These are phyloP conservation scores for Uria aalge DNA, from an alignment of 2,113 vertebrate genomes.

Conservation along the genomic window DNA sequence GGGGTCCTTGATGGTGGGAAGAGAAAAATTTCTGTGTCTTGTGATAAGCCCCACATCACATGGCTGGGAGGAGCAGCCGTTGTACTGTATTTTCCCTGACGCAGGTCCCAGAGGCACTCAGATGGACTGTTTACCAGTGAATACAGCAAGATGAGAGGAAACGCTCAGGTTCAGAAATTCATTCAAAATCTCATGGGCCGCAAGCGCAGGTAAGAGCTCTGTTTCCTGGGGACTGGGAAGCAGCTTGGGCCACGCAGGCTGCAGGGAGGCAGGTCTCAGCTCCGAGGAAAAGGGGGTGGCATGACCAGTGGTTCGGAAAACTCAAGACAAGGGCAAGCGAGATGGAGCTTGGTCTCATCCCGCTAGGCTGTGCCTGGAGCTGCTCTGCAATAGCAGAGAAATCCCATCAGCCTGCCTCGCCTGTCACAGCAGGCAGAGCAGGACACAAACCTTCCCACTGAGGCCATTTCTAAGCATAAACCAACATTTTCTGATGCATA, in stretches of 20 bases:
- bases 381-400: background rate
- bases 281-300: background rate
- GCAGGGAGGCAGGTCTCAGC: background rate
- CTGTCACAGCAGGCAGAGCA: background rate
- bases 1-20: background rate
- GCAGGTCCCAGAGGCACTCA: slow-evolving; percentile 69
- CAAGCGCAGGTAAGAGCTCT: slow-evolving; percentile 62
- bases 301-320: background rate
- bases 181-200: slow-evolving; percentile 64
- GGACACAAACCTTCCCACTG: background rate
- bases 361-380: background rate
- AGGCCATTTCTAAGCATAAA: background rate
- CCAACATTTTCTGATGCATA: background rate
- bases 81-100: background rate
- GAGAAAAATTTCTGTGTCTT: background rate
- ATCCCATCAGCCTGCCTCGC: background rate
- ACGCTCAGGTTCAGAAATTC: slow-evolving; percentile 62
- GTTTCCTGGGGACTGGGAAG: background rate
- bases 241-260: background rate
- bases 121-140: slow-evolving; percentile 76
- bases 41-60: fast-evolving
- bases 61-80: fast-evolving
- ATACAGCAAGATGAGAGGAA: slow-evolving; percentile 73
- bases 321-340: background rate
- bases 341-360: background rate